Evolutionary conservation across 2,113 vertebrate genomes (phyloP).

Genomic region (Cichladusa arquata): DNA sequence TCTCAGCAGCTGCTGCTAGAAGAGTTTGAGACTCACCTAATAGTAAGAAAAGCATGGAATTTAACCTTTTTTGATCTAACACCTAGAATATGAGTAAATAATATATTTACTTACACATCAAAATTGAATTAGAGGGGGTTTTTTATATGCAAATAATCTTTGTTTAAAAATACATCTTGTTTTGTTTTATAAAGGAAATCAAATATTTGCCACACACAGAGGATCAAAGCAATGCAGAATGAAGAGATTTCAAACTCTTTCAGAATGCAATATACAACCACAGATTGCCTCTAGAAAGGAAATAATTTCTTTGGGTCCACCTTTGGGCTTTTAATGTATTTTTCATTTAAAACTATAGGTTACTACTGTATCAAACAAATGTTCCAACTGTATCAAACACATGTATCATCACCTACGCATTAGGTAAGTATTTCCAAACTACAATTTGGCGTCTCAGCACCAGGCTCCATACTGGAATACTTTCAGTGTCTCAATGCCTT

Average conservation of each 20-base stretch:
- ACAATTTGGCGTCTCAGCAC: not conserved
- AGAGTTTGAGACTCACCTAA: constrained; percentile 89
- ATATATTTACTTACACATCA: not conserved
- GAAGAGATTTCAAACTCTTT: not conserved
- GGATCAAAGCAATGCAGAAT: not conserved
- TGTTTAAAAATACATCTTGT: not conserved
- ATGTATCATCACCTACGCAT: not conserved
- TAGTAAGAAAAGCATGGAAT: not conserved
- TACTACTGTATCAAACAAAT: not conserved
- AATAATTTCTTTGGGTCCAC: not conserved
- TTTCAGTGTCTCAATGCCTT: not conserved
- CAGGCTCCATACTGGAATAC: not conserved
- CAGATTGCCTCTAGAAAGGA: not conserved
- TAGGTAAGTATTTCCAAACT: not conserved
- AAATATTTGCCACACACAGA: not conserved
- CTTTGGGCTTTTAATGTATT: not conserved
- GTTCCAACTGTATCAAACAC: not conserved
- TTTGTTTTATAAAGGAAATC: not conserved
- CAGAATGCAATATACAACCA: not conserved
- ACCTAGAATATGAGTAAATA: not conserved
- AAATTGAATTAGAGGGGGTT: not conserved
- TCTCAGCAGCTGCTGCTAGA: constrained; percentile 89
- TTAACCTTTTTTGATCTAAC: not conserved
- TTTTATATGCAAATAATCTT: not conserved
- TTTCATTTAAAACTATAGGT: not conserved